Base-by-base conservation (phyloP, 2,888 invertebrate genomes). In the Parasteatoda lunata region DNA sequence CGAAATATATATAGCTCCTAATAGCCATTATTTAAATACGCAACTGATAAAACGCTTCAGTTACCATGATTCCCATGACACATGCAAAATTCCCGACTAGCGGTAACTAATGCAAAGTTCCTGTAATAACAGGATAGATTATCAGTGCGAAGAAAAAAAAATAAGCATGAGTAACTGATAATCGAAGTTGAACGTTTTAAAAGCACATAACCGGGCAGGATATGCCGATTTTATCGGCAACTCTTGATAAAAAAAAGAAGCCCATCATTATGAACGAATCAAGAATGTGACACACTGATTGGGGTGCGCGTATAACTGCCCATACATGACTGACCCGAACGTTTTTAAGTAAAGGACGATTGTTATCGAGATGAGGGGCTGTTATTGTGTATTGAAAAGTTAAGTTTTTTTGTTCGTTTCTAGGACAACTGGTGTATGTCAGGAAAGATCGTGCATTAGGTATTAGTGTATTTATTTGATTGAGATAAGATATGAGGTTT, bases 341-440 rank as follows among this genome's bases (percentile, higher is more conserved):
- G 59, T n/a, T 59, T 59, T 59, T 59, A 59, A 59, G n/a, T 59
- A 59, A 59, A 59, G 59, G 59, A 59, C 59, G 59, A 59, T 59
- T 59, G 59, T 59, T 59, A 59, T 59, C 59, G 59, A 59, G n/a
- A 59, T 13, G 9, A 9, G 59, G 59, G n/a, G 59, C 59, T 13
- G 59, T 59, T 59, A 59, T 59, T 59, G 59, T 59, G 59, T n/a
- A 59, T 59, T 59, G 59, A 59, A 59, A 59, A 59, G 59, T 59
- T 9, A n/a, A 59, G n/a, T 4, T n/a, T 59, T 3, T 8, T 59
- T 59, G 59, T 59, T n/a, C 2, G 30, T 30, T 30, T 30, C n/a
- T 7, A 11, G 59, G 59, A 7, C 9, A 4, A 59, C 9, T 59
- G 59, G 59, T 7, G 59, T 59, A 59, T n/a, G 59, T 59, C 59